A percentile compares a stretch with the other conserved stretches of the same genome.
Evolutionary conservation across 2,888 invertebrate species (phyloP).

Genomic region (Cybosia mesomella): DNA sequence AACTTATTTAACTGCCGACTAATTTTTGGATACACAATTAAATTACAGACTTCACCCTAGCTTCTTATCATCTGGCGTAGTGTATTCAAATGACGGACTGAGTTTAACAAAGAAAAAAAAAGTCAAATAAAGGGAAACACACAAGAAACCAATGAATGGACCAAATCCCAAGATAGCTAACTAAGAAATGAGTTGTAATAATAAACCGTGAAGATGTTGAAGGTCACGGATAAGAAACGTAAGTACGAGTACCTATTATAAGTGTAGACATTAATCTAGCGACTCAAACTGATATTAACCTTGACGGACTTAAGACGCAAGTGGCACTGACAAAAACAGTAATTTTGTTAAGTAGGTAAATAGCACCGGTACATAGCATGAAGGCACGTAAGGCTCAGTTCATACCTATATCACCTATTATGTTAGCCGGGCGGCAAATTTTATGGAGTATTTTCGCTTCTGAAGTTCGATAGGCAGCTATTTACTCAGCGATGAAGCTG

Average conservation of each 20-base stretch:
- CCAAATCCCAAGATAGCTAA: background rate
- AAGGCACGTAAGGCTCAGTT: background rate
- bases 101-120: background rate
- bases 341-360: constrained; percentile 20
- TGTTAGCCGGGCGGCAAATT: background rate
- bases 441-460: too few species aligned
- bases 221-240: constrained; percentile 7
- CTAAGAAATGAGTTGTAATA: background rate
- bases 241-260: background rate
- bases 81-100: background rate
- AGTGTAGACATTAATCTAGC: constrained; percentile 3
- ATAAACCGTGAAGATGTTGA: background rate
- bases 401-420: background rate
- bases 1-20: too few species aligned
- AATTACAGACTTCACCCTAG: background rate
- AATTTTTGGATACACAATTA: too few species aligned
- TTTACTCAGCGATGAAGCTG: too few species aligned
- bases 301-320: constrained; percentile 21
- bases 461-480: too few species aligned
- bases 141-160: background rate
- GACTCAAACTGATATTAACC: constrained; percentile 12
- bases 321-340: background rate
- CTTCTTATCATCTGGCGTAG: background rate
- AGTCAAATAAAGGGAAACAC: background rate
- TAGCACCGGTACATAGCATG: constrained; percentile 15